These are phyloP conservation scores for Hepsetus odoe DNA, from an alignment of 2,113 vertebrate species.

Conservation along the genomic window DNA sequence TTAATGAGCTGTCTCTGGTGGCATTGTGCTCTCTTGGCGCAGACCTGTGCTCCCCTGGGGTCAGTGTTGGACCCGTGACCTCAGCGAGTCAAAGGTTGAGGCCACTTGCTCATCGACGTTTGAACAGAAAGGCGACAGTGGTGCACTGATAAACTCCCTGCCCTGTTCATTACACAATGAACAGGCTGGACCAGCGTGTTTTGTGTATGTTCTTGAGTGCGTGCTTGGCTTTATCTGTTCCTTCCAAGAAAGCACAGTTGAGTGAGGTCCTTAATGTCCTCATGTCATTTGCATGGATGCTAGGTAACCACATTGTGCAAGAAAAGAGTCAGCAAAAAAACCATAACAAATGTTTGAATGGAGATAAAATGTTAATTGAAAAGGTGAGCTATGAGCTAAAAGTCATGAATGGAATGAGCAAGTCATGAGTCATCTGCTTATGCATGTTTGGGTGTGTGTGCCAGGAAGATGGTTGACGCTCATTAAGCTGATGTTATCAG, in stretches of 20 bases:
- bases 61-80: conserved; percentile 39
- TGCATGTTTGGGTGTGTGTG: too few relatives aligned
- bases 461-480: too few relatives aligned
- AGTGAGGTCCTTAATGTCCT: too few relatives aligned
- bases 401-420: too few relatives aligned
- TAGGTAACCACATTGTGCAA: too few relatives aligned
- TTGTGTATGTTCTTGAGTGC: conserved; percentile 16
- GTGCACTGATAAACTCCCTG: conserved; percentile 46
- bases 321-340: too few relatives aligned
- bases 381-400: too few relatives aligned
- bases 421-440: too few relatives aligned
- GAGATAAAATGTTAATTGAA: too few relatives aligned
- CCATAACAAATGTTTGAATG: too few relatives aligned
- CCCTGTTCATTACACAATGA: conserved; percentile 50
- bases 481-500: too few relatives aligned
- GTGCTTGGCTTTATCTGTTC: neutral
- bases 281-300: too few relatives aligned
- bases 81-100: conserved; percentile 44
- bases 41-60: conserved; percentile 34
- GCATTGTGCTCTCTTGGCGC: conserved; percentile 22
- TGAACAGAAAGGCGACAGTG: conserved; percentile 34
- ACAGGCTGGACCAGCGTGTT: conserved; percentile 8
- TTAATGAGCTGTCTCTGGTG: conserved; percentile 42
- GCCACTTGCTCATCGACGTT: conserved; percentile 48
- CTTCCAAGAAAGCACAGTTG: neutral